Base-by-base conservation (phyloP, 2,113 vertebrate species). In the Gallinago media region DNA sequence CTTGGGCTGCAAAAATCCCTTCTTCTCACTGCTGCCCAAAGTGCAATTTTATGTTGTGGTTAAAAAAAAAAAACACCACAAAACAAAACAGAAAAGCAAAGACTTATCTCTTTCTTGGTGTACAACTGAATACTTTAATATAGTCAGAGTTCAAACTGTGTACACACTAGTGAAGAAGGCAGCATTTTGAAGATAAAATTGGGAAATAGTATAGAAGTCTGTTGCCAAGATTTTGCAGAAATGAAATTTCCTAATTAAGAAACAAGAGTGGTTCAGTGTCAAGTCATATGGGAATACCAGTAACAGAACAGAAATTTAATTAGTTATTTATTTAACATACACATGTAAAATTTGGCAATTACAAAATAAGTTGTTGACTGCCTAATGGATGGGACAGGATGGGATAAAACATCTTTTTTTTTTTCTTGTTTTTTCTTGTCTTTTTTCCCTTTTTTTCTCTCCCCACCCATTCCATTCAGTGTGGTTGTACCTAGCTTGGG, bases 401-500 rank as follows among this genome's bases (percentile, higher is more conserved):
- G 23, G 4, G 15, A 23, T 79, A 49, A 72, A 79, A 15, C 5
- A 7, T 6, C 9, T 12, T 40, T 46, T 47, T 47, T 47, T 47
- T 21, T 44, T 44, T 46, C 11, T 19, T 47, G 21, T 11, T 47
- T 19, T 19, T 47, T 47, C 19, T 9, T 46, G 18, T 38, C 38
- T 42, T 15, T 15, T 42, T 42, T 42, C 17, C 15, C 15, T 15
- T 42, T 42, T 42, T 42, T 42, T 42, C 42, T 38, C 8, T 4
- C 7, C 4, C 1, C 1, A 2, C 4, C 0, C 5, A 8, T 78
- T 63, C 16, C 5, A 26, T 68, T 73, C 25, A 21, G 4, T 46
- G 20, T 54, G 8, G 8, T 32, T 2, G 2, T 78, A 10, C 17
- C 27, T 54, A 15, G 9, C 13, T 70, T 83, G 46, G 22, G 38